phyloP scores from a whole-genome alignment of 2,797 vertebrate genomes.

The Paedocypris micromegethes region DNA sequence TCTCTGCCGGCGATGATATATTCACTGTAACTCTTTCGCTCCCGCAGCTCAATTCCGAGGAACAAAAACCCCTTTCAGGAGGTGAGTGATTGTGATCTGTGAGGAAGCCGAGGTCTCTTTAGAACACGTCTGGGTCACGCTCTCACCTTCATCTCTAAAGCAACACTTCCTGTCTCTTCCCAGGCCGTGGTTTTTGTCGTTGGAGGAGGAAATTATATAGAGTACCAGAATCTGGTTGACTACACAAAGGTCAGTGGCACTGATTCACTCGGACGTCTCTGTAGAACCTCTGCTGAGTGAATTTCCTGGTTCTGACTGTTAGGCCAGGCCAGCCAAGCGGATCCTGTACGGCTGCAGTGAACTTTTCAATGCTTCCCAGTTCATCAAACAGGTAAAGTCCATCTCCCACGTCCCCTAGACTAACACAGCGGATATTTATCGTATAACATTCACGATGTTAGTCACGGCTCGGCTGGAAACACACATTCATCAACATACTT shows the following conservation, averaged over 20 bases:
- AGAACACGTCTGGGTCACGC: not conserved
- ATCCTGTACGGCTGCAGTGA: conserved; percentile 97
- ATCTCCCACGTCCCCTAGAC: not conserved
- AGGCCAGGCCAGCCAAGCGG: conserved; percentile 89
- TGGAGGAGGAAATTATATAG: conserved; percentile 96
- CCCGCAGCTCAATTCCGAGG: conserved; percentile 86
- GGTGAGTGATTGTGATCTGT: conserved; percentile 60
- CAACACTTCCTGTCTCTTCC: conserved; percentile 31
- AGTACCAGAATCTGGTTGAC: conserved; percentile 96
- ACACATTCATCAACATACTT: conserved; percentile 2
- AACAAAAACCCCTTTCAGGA: conserved; percentile 98
- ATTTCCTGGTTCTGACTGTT: not conserved
- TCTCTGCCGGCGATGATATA: conserved; percentile 19
- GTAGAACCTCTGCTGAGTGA: no score
- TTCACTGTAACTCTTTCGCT: conserved; percentile 26
- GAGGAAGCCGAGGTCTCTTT: conserved; percentile 7
- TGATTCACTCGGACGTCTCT: no score
- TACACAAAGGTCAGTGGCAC: conserved; percentile 79
- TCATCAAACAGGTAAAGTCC: conserved; percentile 86
- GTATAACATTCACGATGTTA: not conserved
- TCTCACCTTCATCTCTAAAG: no score
- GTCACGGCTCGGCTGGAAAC: not conserved
- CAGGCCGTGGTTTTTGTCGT: conserved; percentile 95
- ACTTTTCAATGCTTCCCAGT: conserved; percentile 89
- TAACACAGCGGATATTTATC: not conserved